A percentile compares a stretch with the other conserved stretches of the same genome.
Conservation (phyloP, 1,140 invertebrate species). For the Orchestia grillus region DNA sequence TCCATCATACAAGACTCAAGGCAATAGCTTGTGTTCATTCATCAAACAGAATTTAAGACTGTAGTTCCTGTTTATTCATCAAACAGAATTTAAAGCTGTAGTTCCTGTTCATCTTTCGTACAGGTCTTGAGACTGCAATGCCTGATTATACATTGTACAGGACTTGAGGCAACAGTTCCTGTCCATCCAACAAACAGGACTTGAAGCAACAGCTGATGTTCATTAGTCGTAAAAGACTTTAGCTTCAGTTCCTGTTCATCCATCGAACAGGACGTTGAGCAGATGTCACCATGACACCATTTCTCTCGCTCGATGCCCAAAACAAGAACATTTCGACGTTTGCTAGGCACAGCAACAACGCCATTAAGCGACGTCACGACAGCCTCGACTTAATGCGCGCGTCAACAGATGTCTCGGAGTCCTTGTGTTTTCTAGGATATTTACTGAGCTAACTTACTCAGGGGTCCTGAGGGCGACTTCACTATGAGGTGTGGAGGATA, state of each 20-base stretch:
- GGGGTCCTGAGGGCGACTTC: neutral
- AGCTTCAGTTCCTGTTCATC: neutral
- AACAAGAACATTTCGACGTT: neutral
- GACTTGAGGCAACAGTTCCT: no score
- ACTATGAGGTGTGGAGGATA: neutral
- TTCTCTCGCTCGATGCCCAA: neutral
- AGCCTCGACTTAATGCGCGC: neutral
- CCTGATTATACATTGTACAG: neutral
- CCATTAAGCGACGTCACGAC: neutral
- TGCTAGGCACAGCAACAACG: neutral
- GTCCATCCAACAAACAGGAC: neutral
- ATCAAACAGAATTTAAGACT: neutral
- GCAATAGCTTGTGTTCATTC: neutral
- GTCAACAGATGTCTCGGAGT: neutral
- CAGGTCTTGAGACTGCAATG: neutral
- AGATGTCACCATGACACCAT: neutral
- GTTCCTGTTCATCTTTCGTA: neutral
- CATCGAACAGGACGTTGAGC: neutral
- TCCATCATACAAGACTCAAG: neutral
- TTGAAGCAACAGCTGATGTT: neutral
- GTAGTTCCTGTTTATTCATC: neutral
- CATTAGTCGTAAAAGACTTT: neutral
- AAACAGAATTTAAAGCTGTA: neutral
- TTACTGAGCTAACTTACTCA: neutral
- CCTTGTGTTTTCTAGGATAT: constrained; percentile 4